Base-by-base conservation (phyloP, 1,140 invertebrate species). In the Zaprionus gabonicus region DNA sequence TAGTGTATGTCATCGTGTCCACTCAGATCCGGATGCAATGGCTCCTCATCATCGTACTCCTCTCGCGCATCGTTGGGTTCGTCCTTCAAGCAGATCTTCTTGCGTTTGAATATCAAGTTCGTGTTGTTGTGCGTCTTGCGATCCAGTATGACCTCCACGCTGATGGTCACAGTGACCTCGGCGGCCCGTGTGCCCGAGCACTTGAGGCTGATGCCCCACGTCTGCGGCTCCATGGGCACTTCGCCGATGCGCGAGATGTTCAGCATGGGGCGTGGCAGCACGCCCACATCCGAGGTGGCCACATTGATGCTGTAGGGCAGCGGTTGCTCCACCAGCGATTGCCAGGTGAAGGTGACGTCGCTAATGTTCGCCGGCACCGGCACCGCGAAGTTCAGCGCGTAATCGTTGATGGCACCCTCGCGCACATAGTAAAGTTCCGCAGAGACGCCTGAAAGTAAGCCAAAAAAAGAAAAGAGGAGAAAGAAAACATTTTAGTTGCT, bases 401-500 rank as follows among this genome's bases (percentile, higher is more conserved):
- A 97, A 73, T 90, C 96, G 94, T 93, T 98, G 90, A 98, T 95
- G 81, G 96, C 95, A 3, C 97, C 97, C 81, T 98, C 96, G 27
- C 96, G 94, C 44, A 98, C 97, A 93, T 98, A 98, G 93, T 96
- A 98, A 51, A 98, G 93, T 91, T 98, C 97, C 7, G 96, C 96
- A 63, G 96, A 94, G 76, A 98, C 93, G 87, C 97, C 97, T 98
- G 94, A n/a, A 90, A 91, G 15, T 25, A 36, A 17, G 55, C 25
- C 60, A 51, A 28, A 15, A 20, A 20, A 20, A 58, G 28, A 65
- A 3, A 15, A 60, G 41, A 51, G 4, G 36, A n/a, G 12, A 51
- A 27, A 69, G 23, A 57, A 65, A 74, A 69, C 63, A 67, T 57
- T 67, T 74, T 28, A 74, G 64, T 23, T 70, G 51, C 59, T 44